Conservation (phyloP, 2,113 vertebrate species). For the Callospermophilus lateralis region DNA sequence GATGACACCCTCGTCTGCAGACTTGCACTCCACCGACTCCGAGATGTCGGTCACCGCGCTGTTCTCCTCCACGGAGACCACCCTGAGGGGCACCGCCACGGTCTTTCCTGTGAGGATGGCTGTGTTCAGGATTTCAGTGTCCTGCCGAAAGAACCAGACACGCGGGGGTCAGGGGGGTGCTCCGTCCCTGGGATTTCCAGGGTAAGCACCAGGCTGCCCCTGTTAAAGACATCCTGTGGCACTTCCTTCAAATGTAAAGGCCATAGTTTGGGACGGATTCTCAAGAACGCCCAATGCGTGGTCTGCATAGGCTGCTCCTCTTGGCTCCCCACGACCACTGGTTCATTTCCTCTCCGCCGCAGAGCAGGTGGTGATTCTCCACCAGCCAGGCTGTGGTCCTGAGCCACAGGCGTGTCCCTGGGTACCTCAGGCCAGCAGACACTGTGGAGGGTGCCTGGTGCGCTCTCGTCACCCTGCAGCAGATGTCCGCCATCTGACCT, state of each 20-base stretch:
- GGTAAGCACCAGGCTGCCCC: accelerated
- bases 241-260: too few relatives aligned
- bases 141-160: slow-evolving; percentile 86
- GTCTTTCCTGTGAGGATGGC: slow-evolving; percentile 96
- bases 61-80: slow-evolving; percentile 93
- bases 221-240: accelerated
- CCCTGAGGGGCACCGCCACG: slow-evolving; percentile 94
- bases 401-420: not conserved
- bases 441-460: accelerated
- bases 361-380: not conserved
- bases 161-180: accelerated
- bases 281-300: not conserved
- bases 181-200: too few relatives aligned
- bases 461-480: not conserved
- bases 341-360: not conserved
- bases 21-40: slow-evolving; percentile 93
- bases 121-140: slow-evolving; percentile 96
- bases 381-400: too few relatives aligned
- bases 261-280: not conserved
- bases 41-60: slow-evolving; percentile 93
- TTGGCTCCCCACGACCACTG: not conserved
- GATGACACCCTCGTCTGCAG: slow-evolving; percentile 94
- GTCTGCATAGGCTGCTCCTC: not conserved
- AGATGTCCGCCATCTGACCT: accelerated
- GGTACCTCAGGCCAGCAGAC: not conserved